phyloP scores from a whole-genome alignment of 2,113 vertebrate species.

The Ranitomeya variabilis region DNA sequence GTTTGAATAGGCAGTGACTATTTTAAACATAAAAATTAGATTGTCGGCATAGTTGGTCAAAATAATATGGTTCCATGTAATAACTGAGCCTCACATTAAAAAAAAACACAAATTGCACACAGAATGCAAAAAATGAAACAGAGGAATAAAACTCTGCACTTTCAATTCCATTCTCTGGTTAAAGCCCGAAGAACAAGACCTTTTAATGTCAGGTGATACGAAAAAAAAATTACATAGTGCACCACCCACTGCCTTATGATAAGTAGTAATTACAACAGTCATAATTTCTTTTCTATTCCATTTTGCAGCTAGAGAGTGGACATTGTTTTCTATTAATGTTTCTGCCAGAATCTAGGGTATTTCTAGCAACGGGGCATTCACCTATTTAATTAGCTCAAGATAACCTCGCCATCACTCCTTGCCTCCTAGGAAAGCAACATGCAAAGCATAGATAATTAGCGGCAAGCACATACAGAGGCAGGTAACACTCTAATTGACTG shows the following conservation, averaged over 20 bases:
- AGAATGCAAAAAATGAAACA: background rate
- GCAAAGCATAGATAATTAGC: constrained; percentile 57
- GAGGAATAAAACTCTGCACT: background rate
- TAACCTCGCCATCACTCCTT: constrained; percentile 52
- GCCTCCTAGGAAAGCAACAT: constrained; percentile 55
- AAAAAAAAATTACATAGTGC: constrained; percentile 20
- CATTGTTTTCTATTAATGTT: constrained; percentile 53
- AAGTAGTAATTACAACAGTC: constrained; percentile 45
- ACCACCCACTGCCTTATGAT: constrained; percentile 3
- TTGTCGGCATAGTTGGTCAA: too few species aligned
- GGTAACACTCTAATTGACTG: constrained; percentile 57
- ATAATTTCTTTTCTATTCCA: constrained; percentile 44
- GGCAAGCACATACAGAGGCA: constrained; percentile 51
- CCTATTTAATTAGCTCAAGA: constrained; percentile 56
- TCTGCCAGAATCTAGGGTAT: constrained; percentile 55
- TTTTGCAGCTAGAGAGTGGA: constrained; percentile 43
- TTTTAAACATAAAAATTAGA: too few species aligned
- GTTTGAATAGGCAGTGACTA: too few species aligned
- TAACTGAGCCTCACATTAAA: background rate
- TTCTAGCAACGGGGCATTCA: constrained; percentile 52
- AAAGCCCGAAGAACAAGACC: background rate
- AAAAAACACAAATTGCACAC: background rate
- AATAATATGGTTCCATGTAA: background rate
- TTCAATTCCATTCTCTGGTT: background rate
- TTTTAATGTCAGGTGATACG: constrained; percentile 35